Base-by-base conservation (phyloP, 2,113 vertebrate genomes). In the Asarcornis scutulata region DNA sequence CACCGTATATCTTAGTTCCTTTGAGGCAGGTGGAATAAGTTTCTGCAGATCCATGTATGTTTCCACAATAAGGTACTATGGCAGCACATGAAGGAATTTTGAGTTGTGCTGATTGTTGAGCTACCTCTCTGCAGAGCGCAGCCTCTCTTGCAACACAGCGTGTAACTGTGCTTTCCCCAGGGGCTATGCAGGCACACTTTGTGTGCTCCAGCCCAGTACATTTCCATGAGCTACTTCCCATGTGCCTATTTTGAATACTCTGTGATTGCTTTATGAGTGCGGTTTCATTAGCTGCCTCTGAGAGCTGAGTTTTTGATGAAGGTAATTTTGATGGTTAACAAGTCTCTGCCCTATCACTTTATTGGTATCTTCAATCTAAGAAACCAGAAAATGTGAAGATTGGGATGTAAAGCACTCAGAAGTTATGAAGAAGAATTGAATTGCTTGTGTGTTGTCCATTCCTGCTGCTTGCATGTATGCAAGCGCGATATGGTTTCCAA, bases 1-100 rank as follows among this genome's bases (percentile, higher is more conserved):
- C 71, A 31, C 66, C 50, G 25, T 59, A 34, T 88, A 38, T 72
- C 76, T 62, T 50, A 88, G 44, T 55, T 69, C 73, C 86, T 96
- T 89, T 73, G 34, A 83, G 95, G 94, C 91, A 88, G 85, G 93
- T 93, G 72, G 68, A 71, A 90, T 83, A 67, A 66, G 78, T 48
- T 63, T 90, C 87, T 96, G 87, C 84, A 87, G 15, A 83, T 89
- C 93, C 83, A 42, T 1, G 4, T 62, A 40, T 22, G 44, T 73
- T 92, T 69, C 73, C 78, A 76, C 38, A 44, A 31, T 42, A 2
- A 66, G 53, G 34, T 85, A 44, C 63, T 56, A 14, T 20, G 56
- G 74, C 80, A 86, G 73, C 68, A 62, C 67, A 76, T 2, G 8
- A 16, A 71, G 52, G 34, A 71, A 62, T 93, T 22, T 52, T 66